Base-by-base conservation (phyloP, 2,888 invertebrate species). In the Kryphioiulus occultus region DNA sequence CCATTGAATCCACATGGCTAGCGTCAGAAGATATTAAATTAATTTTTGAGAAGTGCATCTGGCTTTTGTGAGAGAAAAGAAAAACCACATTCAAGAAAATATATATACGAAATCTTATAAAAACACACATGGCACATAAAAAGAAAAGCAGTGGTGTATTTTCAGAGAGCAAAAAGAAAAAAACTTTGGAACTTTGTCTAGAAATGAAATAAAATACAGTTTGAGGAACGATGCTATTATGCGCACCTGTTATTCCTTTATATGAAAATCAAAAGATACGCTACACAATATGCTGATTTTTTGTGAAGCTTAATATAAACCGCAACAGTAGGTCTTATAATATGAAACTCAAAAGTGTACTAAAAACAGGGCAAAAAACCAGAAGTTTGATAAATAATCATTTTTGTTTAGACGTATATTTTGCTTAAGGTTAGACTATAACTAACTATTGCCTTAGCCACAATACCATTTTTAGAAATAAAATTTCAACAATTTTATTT, bases 11-110 rank as follows among this genome's bases (percentile, higher is more conserved):
- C 78, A 78, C 78, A 78, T 78, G 78, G 78, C 26, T 78, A 78
- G 15, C 78, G 78, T 78, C 78, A 78, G 22, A 78, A 78, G 78
- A 78, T 78, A 78, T 78, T 78, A 78, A 78, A 78, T 78, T 78
- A 78, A 78, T 78, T 78, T 78, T 30, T 78, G 78, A 78, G 15
- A 78, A 78, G 78, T 78, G 26, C 78, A 78, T 78, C 78, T 78
- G 78, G 78, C 22, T 78, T 78, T 78, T 78, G 78, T 78, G 78
- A 78, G 22, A 30, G 30, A 78, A 30, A 78, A 78, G 78, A 78
- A 78, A 78, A 78, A 5, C 26, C 78, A 78, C 78, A 30, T 78
- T 30, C 15, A 78, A 15, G 26, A 68, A 68, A 30, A 68, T 19
- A 26, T 26, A 5, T 22, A 30, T 78, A 30, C 22, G 78, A 78